Evolutionary conservation across 2,797 vertebrate genomes (phyloP).

Genomic region (Buphagus erythrorhynchus): DNA sequence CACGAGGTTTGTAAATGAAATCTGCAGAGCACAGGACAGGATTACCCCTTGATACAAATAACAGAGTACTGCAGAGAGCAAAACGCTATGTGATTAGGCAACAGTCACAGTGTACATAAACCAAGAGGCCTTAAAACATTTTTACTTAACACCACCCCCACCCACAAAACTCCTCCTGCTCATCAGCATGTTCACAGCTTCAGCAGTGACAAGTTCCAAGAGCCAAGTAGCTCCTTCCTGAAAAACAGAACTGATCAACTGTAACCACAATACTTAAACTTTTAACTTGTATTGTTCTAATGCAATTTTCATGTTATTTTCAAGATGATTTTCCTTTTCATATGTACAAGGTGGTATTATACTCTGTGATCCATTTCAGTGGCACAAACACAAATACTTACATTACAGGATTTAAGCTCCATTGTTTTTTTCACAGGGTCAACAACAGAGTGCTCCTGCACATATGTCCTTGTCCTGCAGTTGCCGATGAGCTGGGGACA

Average conservation of each 20-base stretch:
- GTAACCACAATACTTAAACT: background rate
- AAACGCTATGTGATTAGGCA: background rate
- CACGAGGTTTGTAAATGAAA: slow-evolving; percentile 95
- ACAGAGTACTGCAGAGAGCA: background rate
- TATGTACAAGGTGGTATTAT: background rate
- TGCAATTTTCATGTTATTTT: background rate
- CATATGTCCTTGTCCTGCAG: slow-evolving; percentile 88
- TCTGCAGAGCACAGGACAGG: slow-evolving; percentile 75
- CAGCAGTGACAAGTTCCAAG: background rate
- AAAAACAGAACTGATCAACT: background rate
- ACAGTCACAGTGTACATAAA: background rate
- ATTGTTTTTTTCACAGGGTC: slow-evolving; percentile 89
- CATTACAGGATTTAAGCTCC: slow-evolving; percentile 93
- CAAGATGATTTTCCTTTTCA: background rate
- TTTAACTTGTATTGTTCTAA: background rate
- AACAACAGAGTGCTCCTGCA: slow-evolving; percentile 94
- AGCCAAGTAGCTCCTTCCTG: background rate
- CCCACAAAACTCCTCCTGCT: background rate
- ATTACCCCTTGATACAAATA: background rate
- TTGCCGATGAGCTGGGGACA: slow-evolving; percentile 88
- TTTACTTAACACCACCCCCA: background rate
- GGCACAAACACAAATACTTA: slow-evolving; percentile 77
- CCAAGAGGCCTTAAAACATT: background rate
- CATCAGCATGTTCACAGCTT: background rate
- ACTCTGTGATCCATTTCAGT: background rate